Evolutionary conservation across 53 echinoderm and acorn worm species (phyloP).

Genomic region (Echinometra lucunter): DNA sequence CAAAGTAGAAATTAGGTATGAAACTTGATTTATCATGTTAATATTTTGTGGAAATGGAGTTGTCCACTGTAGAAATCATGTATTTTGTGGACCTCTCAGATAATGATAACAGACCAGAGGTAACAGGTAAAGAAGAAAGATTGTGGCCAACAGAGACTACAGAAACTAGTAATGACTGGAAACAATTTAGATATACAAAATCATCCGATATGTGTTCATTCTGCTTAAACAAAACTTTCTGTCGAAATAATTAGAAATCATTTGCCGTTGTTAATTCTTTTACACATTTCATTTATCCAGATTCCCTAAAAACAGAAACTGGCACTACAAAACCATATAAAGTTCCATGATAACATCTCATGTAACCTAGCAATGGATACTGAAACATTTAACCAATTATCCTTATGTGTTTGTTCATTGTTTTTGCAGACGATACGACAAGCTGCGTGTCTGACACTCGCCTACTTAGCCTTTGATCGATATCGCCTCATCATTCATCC

Average conservation of each 20-base stretch:
- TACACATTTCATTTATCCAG: not conserved
- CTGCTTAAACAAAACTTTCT: no score
- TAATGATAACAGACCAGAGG: no score
- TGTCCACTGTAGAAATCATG: no score
- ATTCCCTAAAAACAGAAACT: not conserved
- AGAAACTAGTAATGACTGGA: no score
- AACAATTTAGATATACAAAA: no score
- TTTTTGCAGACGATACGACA: conserved; percentile 73
- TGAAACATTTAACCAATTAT: not conserved
- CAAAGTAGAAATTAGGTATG: no score
- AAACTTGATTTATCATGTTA: no score
- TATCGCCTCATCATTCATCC: conserved; percentile 76
- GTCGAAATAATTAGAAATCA: not conserved
- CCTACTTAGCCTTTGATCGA: conserved; percentile 76
- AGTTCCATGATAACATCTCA: not conserved
- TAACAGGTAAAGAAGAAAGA: no score
- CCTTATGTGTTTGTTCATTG: not conserved
- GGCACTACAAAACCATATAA: not conserved
- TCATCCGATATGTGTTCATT: no score
- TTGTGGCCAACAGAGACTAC: no score
- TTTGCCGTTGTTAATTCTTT: not conserved
- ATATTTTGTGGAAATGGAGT: no score
- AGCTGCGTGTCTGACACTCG: conserved; percentile 73
- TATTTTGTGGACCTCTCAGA: no score
- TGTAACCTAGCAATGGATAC: not conserved